Evolutionary conservation across 2,888 invertebrate species (phyloP), one percentile per base, ranked within the genome.

Genomic region (Anthophora plumipes): DNA sequence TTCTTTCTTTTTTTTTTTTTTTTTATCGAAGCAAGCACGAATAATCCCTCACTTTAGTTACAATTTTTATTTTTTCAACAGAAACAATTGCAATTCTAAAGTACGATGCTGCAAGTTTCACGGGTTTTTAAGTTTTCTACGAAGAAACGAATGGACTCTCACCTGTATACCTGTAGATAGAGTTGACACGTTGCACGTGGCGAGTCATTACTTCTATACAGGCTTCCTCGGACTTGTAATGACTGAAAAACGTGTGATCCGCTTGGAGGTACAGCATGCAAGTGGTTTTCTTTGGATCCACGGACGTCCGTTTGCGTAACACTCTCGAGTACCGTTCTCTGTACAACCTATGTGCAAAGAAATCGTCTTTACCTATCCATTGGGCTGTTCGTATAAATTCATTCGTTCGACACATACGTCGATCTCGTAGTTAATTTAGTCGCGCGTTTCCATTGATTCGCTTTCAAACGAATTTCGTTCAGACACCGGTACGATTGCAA

Each of bases 181-280:
- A 95, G 93, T 98, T 98, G 82, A 98, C 98, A 89, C 98, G 95
- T 93, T 98, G 98, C 14, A 98, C 98, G 92, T 98, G 98, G 39
- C 98, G 94, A 0, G 98, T 98, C 95, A 98, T 98, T 71, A 98
- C 97, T 93, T 98, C 98, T 83, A 98, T 98, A 91, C 98, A 98
- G 0, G 98, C 97, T 92, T 98, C 98, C 89, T 98, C 97, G 0
- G 97, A 96, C 66, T 97, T 98, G 94, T 98, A 98, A 93, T 98
- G 96, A 91, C 98, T 96, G 94, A 97, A 99, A 93, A 99, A 97
- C 93, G 98, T 96, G 93, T 99, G 98, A 94, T 98, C 97, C 0
- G 99, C 98, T 93, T 99, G 98, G 90, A 99, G 94, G 92, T 98
- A 98, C 74, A 99, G 95, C 95, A 98, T 97, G 91, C 98, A 99